phyloP scores from a whole-genome alignment of 2,797 vertebrate species.

The Sternotherus odoratus region DNA sequence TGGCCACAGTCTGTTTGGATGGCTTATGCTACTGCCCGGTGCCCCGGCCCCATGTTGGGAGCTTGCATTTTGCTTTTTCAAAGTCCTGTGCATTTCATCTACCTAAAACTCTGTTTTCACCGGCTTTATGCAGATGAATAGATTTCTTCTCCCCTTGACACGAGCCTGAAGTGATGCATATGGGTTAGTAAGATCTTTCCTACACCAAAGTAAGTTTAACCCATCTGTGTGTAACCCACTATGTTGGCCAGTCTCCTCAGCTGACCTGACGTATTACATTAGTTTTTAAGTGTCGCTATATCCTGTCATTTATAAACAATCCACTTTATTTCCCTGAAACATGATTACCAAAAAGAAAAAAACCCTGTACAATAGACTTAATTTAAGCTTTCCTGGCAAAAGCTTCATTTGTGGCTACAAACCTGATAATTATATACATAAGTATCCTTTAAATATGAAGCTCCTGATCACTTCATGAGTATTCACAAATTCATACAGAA shows the following conservation, averaged over 20 bases:
- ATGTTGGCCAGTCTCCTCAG: background rate
- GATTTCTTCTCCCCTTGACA: background rate
- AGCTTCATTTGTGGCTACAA: background rate
- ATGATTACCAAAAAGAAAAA: background rate
- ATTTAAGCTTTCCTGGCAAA: background rate
- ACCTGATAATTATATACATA: background rate
- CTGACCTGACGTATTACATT: too few relatives aligned
- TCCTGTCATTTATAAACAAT: background rate
- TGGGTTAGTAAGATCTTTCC: background rate
- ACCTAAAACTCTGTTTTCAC: background rate
- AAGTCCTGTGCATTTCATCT: background rate
- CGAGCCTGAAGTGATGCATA: rapidly evolving
- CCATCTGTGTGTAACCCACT: background rate
- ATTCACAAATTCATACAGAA: background rate
- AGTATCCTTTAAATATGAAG: background rate
- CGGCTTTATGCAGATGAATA: background rate
- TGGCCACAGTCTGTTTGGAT: background rate
- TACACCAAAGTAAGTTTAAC: background rate
- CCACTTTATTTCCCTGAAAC: background rate
- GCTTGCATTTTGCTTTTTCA: background rate
- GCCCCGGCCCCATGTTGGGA: background rate
- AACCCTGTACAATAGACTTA: background rate
- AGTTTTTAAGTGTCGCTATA: background rate
- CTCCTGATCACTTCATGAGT: background rate
- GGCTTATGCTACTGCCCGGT: background rate